Evolutionary conservation across 1,140 invertebrate species (phyloP).

Genomic region (Heliothis virescens): DNA sequence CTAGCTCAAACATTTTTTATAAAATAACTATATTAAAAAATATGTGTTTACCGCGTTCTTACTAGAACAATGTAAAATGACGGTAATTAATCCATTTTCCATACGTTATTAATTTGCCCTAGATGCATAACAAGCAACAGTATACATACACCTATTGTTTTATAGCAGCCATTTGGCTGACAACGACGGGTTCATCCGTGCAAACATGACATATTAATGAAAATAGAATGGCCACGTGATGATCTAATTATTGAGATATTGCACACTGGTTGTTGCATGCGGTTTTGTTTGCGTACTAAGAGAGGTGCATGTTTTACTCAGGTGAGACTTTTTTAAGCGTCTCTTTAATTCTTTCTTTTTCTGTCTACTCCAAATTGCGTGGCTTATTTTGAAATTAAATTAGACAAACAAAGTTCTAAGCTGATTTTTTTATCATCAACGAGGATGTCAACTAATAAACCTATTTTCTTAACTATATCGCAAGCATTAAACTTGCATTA

Average conservation of each 20-base stretch:
- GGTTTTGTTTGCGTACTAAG: too few relatives aligned
- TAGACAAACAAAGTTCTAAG: too few relatives aligned
- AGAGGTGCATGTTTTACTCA: too few relatives aligned
- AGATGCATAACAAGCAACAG: conserved; percentile 1
- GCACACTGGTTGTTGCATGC: conserved; percentile 3
- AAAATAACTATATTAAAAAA: background rate
- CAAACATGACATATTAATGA: conserved; percentile 55
- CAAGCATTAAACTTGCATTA: background rate
- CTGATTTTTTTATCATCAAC: too few relatives aligned
- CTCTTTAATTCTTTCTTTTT: too few relatives aligned
- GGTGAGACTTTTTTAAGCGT: too few relatives aligned
- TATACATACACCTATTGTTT: conserved; percentile 54
- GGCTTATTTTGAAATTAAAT: too few relatives aligned
- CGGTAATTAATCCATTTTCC: conserved; percentile 14
- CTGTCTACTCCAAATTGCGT: too few relatives aligned
- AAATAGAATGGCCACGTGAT: conserved; percentile 58
- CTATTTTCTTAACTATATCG: too few relatives aligned
- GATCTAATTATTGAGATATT: conserved; percentile 62
- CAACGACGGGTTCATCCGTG: conserved; percentile 58
- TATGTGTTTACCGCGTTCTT: conserved; percentile 5
- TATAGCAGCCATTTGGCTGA: conserved; percentile 59
- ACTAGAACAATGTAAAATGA: background rate
- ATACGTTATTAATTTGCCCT: conserved; percentile 23
- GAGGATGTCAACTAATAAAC: too few relatives aligned
- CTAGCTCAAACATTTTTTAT: too few relatives aligned